These are phyloP conservation scores for Lymantria dispar DNA, from an alignment of 2,888 invertebrate species.

Conservation along the genomic window DNA sequence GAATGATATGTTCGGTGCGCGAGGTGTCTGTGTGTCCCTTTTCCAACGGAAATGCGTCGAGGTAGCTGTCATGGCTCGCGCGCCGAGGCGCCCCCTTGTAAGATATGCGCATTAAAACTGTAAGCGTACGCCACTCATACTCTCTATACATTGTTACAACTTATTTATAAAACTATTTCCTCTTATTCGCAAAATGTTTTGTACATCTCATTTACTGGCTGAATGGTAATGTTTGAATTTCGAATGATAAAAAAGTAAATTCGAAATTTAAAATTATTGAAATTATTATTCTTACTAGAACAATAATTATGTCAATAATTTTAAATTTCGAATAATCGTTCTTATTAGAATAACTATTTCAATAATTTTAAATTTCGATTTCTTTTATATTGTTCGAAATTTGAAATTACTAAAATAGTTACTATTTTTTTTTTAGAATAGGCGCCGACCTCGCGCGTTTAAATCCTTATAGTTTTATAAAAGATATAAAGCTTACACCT, in stretches of 20 bases:
- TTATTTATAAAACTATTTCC: conserved; percentile 59
- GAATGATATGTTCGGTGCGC: conserved; percentile 26
- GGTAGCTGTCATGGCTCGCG: conserved; percentile 63
- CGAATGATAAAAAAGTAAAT: not conserved
- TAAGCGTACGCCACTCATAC: conserved; percentile 37
- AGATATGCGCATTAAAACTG: conserved; percentile 42
- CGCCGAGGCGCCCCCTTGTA: conserved; percentile 62
- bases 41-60: conserved; percentile 54
- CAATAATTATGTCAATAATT: no score
- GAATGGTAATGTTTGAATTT: conserved; percentile 15
- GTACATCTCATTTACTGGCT: conserved; percentile 19
- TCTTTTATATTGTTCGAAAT: conserved; percentile 1
- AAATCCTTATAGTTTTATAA: no score
- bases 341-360: no score
- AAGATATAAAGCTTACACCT: no score
- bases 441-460: no score
- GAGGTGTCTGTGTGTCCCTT: conserved; percentile 37
- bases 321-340: no score
- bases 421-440: no score
- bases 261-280: conserved; percentile 18
- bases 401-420: no score
- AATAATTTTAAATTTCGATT: conserved; percentile 15
- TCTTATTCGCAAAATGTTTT: conserved; percentile 34
- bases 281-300: no score
- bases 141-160: conserved; percentile 49